Evolutionary conservation across 1,140 invertebrate species (phyloP).

Genomic region (Andricus grossulariae): DNA sequence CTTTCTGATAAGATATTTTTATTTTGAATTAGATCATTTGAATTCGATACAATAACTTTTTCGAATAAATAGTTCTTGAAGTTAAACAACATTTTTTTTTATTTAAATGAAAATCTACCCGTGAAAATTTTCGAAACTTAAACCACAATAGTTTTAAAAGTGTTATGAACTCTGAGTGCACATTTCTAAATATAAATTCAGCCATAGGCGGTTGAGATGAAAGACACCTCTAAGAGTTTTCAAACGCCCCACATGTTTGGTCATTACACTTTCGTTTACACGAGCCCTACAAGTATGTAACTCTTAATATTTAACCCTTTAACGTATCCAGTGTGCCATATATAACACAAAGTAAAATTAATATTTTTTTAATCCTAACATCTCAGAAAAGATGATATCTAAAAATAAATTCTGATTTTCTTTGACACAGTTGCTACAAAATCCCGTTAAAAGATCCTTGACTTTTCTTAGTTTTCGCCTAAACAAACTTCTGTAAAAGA

Average conservation of each 20-base stretch:
- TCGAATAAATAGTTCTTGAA: no score
- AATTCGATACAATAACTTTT: no score
- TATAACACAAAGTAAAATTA: neutral
- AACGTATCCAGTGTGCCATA: slow-evolving; percentile 5
- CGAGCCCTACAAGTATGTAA: neutral
- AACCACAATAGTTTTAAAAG: neutral
- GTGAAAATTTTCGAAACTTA: no score
- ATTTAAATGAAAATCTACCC: no score
- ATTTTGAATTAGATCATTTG: no score
- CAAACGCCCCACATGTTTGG: slow-evolving; percentile 27
- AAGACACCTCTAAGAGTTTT: slow-evolving; percentile 16
- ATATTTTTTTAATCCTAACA: neutral
- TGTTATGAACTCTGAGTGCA: neutral
- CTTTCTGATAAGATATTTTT: no score
- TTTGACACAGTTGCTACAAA: no score
- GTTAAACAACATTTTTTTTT: no score
- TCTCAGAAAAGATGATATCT: neutral
- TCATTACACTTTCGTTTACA: slow-evolving; percentile 30
- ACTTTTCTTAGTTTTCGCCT: no score
- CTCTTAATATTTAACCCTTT: neutral
- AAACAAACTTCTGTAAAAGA: no score
- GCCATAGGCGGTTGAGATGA: slow-evolving; percentile 14
- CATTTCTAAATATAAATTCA: slow-evolving; percentile 19
- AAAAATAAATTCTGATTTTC: neutral
- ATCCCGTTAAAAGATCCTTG: no score